Evolutionary conservation across 2,888 invertebrate genomes (phyloP).

Genomic region (Sinhomidia bicolor): DNA sequence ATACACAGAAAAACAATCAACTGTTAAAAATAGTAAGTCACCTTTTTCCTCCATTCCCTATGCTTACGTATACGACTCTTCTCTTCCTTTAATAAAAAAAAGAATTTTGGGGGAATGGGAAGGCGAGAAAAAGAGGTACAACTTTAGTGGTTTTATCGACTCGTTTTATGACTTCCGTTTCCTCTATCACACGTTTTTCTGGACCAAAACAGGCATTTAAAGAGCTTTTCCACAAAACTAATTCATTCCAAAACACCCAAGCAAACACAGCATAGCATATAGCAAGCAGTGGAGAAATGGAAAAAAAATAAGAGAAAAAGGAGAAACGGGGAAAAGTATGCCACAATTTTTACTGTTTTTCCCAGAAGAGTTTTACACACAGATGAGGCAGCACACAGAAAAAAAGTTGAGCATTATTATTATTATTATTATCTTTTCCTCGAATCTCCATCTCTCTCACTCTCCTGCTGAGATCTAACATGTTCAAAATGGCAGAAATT

Average conservation of each 20-base stretch:
- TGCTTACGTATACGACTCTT: neutral
- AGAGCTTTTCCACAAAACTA: conserved; percentile 44
- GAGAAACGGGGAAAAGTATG: conserved; percentile 33
- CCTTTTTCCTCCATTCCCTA: neutral
- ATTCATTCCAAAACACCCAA: conserved; percentile 43
- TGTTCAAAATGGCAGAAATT: conserved; percentile 36
- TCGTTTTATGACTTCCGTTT: conserved; percentile 75
- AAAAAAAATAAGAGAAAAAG: neutral
- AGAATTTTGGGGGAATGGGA: too few relatives aligned
- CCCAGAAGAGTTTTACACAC: conserved; percentile 24
- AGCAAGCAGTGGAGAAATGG: neutral
- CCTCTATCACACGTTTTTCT: conserved; percentile 64
- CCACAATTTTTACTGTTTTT: conserved; percentile 39
- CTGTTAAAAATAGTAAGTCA: conserved; percentile 42
- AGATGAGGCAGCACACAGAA: neutral
- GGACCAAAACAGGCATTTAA: conserved; percentile 50
- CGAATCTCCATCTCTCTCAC: neutral
- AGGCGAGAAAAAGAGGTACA: conserved; percentile 37
- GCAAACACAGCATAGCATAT: too few relatives aligned
- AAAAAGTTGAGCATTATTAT: neutral
- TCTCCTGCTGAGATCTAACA: neutral
- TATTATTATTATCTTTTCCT: conserved; percentile 24
- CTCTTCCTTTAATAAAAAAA: too few relatives aligned
- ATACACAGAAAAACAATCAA: conserved; percentile 39
- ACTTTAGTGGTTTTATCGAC: conserved; percentile 64